These are phyloP conservation scores for Halcyon badia DNA, from an alignment of 2,797 vertebrate genomes.

Conservation along the genomic window DNA sequence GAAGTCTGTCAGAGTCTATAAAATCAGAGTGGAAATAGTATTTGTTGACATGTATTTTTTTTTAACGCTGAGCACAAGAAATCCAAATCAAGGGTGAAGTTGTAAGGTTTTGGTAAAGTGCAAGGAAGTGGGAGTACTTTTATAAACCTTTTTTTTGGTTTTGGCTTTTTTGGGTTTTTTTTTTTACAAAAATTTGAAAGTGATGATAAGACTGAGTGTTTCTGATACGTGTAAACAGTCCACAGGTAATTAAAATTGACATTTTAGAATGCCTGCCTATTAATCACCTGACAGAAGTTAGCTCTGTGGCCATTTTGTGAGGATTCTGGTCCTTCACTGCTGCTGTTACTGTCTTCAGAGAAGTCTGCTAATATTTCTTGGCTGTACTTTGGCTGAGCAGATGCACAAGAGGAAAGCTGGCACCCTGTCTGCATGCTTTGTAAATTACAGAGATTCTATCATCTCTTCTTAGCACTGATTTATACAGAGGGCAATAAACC, in stretches of 20 bases:
- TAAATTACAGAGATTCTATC: background rate
- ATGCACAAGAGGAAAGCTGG: slow-evolving; percentile 8
- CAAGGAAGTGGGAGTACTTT: background rate
- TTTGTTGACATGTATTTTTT: slow-evolving; percentile 16
- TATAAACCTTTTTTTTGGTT: background rate
- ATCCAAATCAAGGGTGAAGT: background rate
- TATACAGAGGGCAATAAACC: background rate
- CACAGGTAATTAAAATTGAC: background rate
- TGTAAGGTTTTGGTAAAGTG: background rate
- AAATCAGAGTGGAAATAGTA: slow-evolving; percentile 21
- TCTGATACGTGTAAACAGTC: background rate
- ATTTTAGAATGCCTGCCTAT: background rate
- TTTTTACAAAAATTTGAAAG: background rate
- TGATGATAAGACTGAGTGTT: background rate
- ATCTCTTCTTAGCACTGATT: background rate
- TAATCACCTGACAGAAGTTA: background rate
- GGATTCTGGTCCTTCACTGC: background rate
- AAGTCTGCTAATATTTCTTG: slow-evolving; percentile 8
- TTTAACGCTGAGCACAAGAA: background rate
- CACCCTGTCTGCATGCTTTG: background rate
- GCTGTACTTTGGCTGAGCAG: slow-evolving; percentile 20
- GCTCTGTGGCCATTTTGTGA: background rate
- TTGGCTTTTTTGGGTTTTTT: too few relatives aligned
- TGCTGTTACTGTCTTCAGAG: background rate
- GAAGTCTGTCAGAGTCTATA: slow-evolving; percentile 5